Conservation (phyloP, 2,888 invertebrate genomes). For the Cephonodes hylas region DNA sequence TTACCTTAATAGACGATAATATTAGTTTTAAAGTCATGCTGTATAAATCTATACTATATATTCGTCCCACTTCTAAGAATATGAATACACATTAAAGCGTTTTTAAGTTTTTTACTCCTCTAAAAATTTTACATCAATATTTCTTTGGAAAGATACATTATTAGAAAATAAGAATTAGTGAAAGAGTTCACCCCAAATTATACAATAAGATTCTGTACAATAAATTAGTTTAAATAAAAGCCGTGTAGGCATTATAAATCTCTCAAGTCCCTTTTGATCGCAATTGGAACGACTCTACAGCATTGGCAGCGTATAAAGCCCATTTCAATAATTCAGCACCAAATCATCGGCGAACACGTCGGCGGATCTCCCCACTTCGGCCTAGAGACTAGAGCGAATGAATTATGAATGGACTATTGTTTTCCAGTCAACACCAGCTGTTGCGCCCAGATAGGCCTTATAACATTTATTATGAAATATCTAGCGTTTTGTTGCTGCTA, state of each 20-base stretch:
- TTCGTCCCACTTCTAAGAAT: too few relatives aligned
- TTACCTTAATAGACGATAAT: too few relatives aligned
- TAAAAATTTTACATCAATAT: too few relatives aligned
- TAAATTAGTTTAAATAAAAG: neutral
- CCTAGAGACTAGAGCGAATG: neutral
- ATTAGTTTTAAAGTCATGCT: too few relatives aligned
- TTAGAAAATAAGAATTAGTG: too few relatives aligned
- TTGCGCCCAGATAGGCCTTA: neutral
- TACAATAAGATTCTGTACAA: neutral
- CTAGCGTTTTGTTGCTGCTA: too few relatives aligned
- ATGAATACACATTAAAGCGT: too few relatives aligned
- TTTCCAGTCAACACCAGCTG: neutral
- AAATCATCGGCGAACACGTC: neutral
- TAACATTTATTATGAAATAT: neutral
- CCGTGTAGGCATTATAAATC: neutral
- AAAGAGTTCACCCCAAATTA: too few relatives aligned
- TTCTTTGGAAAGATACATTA: too few relatives aligned
- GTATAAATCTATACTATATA: too few relatives aligned
- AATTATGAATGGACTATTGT: slow-evolving; percentile 3
- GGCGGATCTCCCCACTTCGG: neutral
- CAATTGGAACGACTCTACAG: neutral
- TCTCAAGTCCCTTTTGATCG: neutral
- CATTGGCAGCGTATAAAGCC: neutral
- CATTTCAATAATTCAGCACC: slow-evolving; percentile 1
- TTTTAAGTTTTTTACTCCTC: too few relatives aligned